Evolutionary conservation across 2,797 vertebrate species (phyloP), one percentile per base, ranked within the genome.

Genomic region (Thamnophis elegans): DNA sequence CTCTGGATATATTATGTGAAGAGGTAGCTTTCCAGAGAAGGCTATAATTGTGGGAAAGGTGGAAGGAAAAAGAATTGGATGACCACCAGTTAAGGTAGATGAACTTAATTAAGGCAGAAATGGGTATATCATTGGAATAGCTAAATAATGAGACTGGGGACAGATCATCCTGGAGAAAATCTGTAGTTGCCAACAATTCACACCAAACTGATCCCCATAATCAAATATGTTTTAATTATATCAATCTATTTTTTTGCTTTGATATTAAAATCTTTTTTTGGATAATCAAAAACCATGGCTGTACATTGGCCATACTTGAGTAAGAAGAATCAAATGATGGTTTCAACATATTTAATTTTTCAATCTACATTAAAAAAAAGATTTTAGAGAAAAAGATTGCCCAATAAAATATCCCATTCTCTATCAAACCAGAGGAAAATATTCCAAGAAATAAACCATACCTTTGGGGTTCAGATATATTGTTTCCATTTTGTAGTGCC

Each of bases 391-490:
- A 91, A 26, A 25, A 73, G 32, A n/a, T 58, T 73, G 62, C 26
- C 7, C 25, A 73, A 88, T 42, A 56, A 58, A 65, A 54, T 28
- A 58, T 47, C 28, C 22, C 16, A 1, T 78, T 32, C 36, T 82
- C 13, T 58, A 54, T 20, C 5, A 59, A 28, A 9, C 56, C 7
- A 54, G 42, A 59, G 42, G 26, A 0, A 47, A 32, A 68, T 85
- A 73, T 53, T 12, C 25, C 12, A 88, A 53, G 6, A 51, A 82
- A 82, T 47, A 92, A 47, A 28, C 89, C 96, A 96, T 96, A 99
- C 99, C 98, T 98, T 95, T 98, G 98, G 92, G 96, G 98, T 93
- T 98, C 98, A 86, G 97, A 94, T 22, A 97, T 97, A n/a, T 96
- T 86, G 36, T 96, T 98, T 89, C 98, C 97, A 12, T 98, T 98